Percentiles rank a stretch among this genome's conserved stretches.
These are phyloP conservation scores for Calliphora vomitoria DNA, from an alignment of 2,888 invertebrate genomes.

Conservation along the genomic window DNA sequence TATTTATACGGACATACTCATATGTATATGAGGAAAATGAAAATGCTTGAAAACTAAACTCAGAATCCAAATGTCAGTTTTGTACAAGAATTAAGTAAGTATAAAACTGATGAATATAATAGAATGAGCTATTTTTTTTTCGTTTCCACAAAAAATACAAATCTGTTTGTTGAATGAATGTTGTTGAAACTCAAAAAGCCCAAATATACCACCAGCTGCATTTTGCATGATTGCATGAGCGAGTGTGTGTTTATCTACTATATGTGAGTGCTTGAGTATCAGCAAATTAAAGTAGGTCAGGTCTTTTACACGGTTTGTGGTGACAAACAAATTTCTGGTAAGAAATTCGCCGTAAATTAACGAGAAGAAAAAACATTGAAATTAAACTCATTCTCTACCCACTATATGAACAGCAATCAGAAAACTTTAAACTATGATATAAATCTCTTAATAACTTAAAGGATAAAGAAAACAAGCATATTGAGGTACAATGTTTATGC, in stretches of 20 bases:
- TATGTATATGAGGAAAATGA: too few species aligned
- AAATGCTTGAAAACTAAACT: neutral
- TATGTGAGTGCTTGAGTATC: constrained; percentile 5
- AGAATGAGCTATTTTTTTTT: neutral
- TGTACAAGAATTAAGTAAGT: neutral
- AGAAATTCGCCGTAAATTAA: constrained; percentile 65
- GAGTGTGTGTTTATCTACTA: neutral
- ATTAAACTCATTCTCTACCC: constrained; percentile 4
- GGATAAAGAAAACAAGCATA: constrained; percentile 6
- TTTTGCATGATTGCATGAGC: constrained; percentile 7
- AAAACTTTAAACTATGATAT: neutral
- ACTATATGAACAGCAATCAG: neutral
- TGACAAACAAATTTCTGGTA: constrained; percentile 59
- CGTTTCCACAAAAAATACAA: neutral
- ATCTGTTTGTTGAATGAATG: neutral
- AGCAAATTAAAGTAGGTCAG: constrained; percentile 72
- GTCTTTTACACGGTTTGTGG: constrained; percentile 67
- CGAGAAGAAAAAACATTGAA: constrained; percentile 1
- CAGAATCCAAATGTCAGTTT: neutral
- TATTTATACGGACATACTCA: too few species aligned
- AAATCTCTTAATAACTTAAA: constrained; percentile 6
- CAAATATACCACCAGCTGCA: constrained; percentile 30
- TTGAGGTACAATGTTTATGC: constrained; percentile 6
- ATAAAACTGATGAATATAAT: neutral
- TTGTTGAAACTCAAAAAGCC: constrained; percentile 2